Evolutionary conservation across 2,888 invertebrate genomes (phyloP).

Genomic region (Andricus quercusramuli): DNA sequence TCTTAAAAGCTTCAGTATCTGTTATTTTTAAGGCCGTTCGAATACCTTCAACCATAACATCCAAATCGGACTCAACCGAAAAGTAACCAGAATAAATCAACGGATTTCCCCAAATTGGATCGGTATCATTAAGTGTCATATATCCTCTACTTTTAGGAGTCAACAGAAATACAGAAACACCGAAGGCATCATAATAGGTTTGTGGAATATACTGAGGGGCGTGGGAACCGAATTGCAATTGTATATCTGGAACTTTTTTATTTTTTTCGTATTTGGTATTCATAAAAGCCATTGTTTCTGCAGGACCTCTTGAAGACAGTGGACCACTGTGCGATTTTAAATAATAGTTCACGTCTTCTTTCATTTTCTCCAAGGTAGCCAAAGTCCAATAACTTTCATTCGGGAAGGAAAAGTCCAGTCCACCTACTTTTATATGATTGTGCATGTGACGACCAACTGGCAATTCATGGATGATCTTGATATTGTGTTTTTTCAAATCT

Average conservation of each 20-base stretch:
- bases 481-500: conserved; percentile 74
- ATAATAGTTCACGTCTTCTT: conserved; percentile 78
- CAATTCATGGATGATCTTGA: conserved; percentile 75
- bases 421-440: conserved; percentile 79
- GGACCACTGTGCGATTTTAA: conserved; percentile 79
- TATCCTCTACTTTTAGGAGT: conserved; percentile 56
- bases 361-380: conserved; percentile 75
- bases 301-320: conserved; percentile 78
- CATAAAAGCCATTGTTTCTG: conserved; percentile 82
- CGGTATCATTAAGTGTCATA: conserved; percentile 51
- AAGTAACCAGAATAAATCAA: conserved; percentile 88
- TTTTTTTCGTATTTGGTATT: conserved; percentile 80
- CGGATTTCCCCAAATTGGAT: conserved; percentile 71
- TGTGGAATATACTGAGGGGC: conserved; percentile 29
- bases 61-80: conserved; percentile 87
- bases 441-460: conserved; percentile 80
- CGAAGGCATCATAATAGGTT: conserved; percentile 54
- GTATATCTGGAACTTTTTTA: conserved; percentile 82
- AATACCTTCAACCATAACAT: conserved; percentile 88
- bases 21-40: conserved; percentile 88
- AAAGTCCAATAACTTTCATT: conserved; percentile 77
- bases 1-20: conserved; percentile 86
- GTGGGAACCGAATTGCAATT: conserved; percentile 82
- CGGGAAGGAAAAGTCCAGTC: conserved; percentile 72
- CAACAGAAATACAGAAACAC: conserved; percentile 42